These are phyloP conservation scores for Lethocerus indicus DNA, from an alignment of 1,140 invertebrate genomes.

Conservation along the genomic window DNA sequence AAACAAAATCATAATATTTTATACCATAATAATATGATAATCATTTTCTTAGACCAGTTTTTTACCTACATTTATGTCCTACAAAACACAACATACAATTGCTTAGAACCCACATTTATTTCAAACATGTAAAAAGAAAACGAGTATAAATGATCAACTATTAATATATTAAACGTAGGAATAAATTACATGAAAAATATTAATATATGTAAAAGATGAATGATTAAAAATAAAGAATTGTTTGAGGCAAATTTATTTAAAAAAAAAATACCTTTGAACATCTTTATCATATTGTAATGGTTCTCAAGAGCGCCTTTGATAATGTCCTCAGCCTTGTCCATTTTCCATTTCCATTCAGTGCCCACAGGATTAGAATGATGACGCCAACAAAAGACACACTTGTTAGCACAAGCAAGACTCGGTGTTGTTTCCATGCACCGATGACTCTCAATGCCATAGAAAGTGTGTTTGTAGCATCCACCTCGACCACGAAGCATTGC, in stretches of 20 bases:
- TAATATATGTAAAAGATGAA: neutral
- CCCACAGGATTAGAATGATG: slow-evolving; percentile 52
- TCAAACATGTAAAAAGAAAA: too few species aligned
- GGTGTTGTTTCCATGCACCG: slow-evolving; percentile 49
- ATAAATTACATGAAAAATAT: neutral
- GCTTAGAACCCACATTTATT: too few species aligned
- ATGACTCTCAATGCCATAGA: slow-evolving; percentile 47
- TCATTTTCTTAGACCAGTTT: neutral
- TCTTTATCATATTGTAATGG: slow-evolving; percentile 40
- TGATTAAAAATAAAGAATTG: neutral
- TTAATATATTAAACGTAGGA: neutral
- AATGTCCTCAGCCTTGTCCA: slow-evolving; percentile 36
- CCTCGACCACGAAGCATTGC: slow-evolving; percentile 44
- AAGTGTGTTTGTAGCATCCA: slow-evolving; percentile 49
- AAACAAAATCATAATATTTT: too few species aligned
- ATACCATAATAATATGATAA: neutral
- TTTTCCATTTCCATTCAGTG: slow-evolving; percentile 50
- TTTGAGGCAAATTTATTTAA: neutral
- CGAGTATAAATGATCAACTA: neutral
- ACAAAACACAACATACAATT: neutral
- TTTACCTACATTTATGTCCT: neutral
- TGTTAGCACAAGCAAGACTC: slow-evolving; percentile 45
- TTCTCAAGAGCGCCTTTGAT: slow-evolving; percentile 34
- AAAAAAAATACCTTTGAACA: slow-evolving; percentile 32
- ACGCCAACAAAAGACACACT: slow-evolving; percentile 51